A percentile compares a stretch with the other conserved stretches of the same genome.
Evolutionary conservation across 1,140 invertebrate genomes (phyloP).

Genomic region (Drosophila asahinai): DNA sequence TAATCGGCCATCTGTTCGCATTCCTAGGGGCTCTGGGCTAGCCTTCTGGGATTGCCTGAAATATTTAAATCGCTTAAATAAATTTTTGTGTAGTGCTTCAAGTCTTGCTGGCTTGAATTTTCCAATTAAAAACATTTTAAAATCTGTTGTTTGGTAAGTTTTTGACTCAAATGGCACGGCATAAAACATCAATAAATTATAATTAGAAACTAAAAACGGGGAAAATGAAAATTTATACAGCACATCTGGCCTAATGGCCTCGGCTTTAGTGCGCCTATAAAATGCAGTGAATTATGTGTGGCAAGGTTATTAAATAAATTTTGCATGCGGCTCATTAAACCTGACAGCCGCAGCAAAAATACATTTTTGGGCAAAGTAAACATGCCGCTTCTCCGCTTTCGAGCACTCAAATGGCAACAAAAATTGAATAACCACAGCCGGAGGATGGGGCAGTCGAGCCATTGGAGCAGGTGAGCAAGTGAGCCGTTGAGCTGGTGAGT

Average conservation of each 20-base stretch:
- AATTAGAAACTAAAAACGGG: conserved; percentile 40
- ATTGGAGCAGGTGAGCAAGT: not conserved
- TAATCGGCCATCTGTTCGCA: conserved; percentile 26
- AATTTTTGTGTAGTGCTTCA: not conserved
- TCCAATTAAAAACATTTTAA: conserved; percentile 3
- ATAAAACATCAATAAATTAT: conserved; percentile 25
- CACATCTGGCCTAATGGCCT: conserved; percentile 34
- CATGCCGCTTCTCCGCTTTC: conserved; percentile 18
- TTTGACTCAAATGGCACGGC: not conserved
- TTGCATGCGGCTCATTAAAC: conserved; percentile 77
- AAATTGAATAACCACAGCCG: conserved; percentile 60
- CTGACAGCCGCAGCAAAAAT: conserved; percentile 35
- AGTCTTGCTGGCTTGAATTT: not conserved
- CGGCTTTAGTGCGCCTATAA: conserved; percentile 52
- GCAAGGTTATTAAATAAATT: conserved; percentile 79
- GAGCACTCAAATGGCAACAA: conserved; percentile 50
- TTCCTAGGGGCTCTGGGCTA: not conserved
- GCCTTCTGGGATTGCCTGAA: not conserved
- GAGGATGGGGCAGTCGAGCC: not conserved
- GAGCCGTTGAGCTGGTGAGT: not conserved
- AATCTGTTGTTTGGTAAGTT: not conserved
- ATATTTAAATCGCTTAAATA: conserved; percentile 16
- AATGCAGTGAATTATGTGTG: conserved; percentile 49
- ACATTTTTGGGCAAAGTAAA: not conserved
- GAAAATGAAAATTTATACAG: conserved; percentile 43